Evolutionary conservation across 2,113 vertebrate genomes (phyloP), one percentile per base, ranked within the genome.

Genomic region (Barnardius zonarius): DNA sequence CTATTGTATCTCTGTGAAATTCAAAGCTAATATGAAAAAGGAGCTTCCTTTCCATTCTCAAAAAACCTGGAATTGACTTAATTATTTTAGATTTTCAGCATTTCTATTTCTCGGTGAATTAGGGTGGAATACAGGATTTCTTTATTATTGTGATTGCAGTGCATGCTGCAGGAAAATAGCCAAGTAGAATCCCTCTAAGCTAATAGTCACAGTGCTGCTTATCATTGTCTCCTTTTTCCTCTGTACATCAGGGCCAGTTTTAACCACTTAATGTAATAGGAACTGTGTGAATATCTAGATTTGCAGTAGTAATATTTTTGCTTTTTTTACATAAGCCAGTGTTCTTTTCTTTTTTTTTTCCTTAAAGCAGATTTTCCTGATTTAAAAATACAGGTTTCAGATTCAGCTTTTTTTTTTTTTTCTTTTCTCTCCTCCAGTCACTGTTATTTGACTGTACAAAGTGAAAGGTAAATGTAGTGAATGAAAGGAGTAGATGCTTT

Each of bases 1-100:
- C 90, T 94, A 85, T 97, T 97, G 91, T 97, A 96, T 91, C 86
- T 95, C 88, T 94, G 94, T 97, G 94, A 97, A 97, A 98, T 97
- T 97, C 94, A 97, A 85, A 66, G 46, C 91, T 95, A 67, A 64
- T 90, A 78, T 30, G 52, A 89, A 79, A 96, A 81, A 91, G 90
- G 86, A 76, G 70, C 79, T 96, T 93, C 84, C 82, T 96, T 97
- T 92, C 94, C 79, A 92, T 96, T 97, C 93, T 91, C 83, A 97
- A 95, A 86, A 94, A 91, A 92, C 18, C 33, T 78, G 83, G 95
- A 93, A 93, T 95, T 93, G 73, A 88, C 93, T 87, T 93, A 86
- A 88, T 90, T 85, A 85, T 94, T 95, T 96, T 85, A 97, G 94
- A 90, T 95, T 95, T 97, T 57, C 48, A 97, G 78, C 83, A 17